These are phyloP conservation scores for Mastacembelus armatus DNA, from an alignment of 2,797 vertebrate genomes.

Conservation along the genomic window DNA sequence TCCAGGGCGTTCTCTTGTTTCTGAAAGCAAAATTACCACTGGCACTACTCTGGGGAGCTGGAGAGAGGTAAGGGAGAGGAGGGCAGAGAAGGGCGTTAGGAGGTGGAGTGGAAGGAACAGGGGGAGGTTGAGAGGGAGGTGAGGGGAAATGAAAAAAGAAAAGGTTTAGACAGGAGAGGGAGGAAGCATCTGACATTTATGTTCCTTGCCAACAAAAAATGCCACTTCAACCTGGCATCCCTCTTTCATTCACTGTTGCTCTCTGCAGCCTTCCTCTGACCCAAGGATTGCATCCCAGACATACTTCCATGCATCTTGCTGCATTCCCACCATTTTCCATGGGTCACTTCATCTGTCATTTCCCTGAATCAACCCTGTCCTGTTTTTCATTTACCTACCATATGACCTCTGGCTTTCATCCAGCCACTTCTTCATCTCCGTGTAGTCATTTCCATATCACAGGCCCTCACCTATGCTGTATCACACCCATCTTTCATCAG, in stretches of 20 bases:
- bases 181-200: conserved; percentile 78
- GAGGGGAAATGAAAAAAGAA: conserved; percentile 71
- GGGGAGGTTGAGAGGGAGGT: conserved; percentile 66
- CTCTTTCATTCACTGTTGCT: conserved; percentile 60
- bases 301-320: conserved; percentile 14
- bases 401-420: conserved; percentile 66
- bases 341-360: conserved; percentile 45
- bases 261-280: conserved; percentile 44
- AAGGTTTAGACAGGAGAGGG: conserved; percentile 73
- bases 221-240: conserved; percentile 71
- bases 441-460: conserved; percentile 75
- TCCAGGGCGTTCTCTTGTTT: conserved; percentile 61
- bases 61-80: conserved; percentile 46
- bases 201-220: conserved; percentile 68
- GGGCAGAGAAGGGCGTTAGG: conserved; percentile 64
- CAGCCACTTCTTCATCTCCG: conserved; percentile 55
- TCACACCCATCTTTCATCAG: conserved; percentile 61
- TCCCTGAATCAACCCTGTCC: conserved; percentile 42
- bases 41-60: conserved; percentile 64
- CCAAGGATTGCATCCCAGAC: conserved; percentile 23
- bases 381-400: conserved; percentile 51
- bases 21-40: conserved; percentile 71
- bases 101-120: conserved; percentile 72
- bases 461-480: conserved; percentile 58
- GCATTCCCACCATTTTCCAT: conserved; percentile 11